phyloP scores from a whole-genome alignment of 1,140 invertebrate genomes.

The Lethocerus indicus region DNA sequence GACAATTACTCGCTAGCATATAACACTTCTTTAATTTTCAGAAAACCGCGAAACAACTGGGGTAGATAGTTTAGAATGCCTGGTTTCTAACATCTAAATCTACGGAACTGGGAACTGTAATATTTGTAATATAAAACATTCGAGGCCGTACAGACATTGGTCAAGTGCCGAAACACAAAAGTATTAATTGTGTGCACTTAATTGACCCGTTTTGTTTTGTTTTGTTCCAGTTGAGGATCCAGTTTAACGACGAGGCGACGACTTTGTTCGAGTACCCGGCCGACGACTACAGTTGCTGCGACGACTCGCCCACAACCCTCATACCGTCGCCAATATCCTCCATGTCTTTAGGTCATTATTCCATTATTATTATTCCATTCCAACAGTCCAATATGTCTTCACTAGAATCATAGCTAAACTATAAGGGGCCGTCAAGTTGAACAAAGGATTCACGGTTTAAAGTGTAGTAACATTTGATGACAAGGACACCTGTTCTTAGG shows the following conservation, averaged over 20 bases:
- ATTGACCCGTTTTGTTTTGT: too few relatives aligned
- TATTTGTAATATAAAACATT: too few relatives aligned
- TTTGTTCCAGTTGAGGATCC: slow-evolving; percentile 54
- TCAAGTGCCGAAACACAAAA: too few relatives aligned
- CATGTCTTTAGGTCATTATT: background rate
- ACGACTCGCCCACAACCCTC: slow-evolving; percentile 18
- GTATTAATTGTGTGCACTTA: too few relatives aligned
- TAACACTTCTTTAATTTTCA: too few relatives aligned
- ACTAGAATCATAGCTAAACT: background rate
- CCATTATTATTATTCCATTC: background rate
- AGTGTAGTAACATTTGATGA: background rate
- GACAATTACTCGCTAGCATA: too few relatives aligned
- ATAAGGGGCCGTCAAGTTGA: background rate
- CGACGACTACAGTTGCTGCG: slow-evolving; percentile 53
- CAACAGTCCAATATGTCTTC: background rate
- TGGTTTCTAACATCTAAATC: too few relatives aligned
- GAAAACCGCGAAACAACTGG: too few relatives aligned
- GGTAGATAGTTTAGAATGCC: too few relatives aligned
- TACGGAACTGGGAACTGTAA: too few relatives aligned
- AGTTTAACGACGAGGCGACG: slow-evolving; percentile 66
- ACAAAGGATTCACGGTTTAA: background rate
- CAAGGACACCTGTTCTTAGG: too few relatives aligned
- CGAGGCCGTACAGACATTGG: too few relatives aligned
- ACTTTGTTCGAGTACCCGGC: slow-evolving; percentile 75
- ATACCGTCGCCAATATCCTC: slow-evolving; percentile 2